Evolutionary conservation across 2,113 vertebrate species (phyloP), one percentile per base, ranked within the genome.

Genomic region (Grus americana): DNA sequence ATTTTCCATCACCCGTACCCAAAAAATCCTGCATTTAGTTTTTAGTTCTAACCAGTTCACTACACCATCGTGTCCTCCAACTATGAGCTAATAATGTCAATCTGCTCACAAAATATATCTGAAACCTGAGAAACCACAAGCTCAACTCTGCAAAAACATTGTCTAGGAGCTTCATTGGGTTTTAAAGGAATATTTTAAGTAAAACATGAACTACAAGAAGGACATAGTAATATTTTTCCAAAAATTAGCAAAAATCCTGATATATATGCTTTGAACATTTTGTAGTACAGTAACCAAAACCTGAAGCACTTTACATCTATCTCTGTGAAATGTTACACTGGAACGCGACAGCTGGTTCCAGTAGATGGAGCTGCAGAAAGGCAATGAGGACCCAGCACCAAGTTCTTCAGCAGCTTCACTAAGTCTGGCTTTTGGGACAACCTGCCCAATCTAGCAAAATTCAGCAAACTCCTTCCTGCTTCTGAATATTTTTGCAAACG

Each of bases 281-380:
- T 26, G 26, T 40, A n/a, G 22, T 3, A 63, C 27, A 46, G 44
- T n/a, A 49, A 36, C 5, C 1, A 2, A 52, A 86, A 61, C 30
- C 19, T 34, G 30, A 71, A 57, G 38, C 5, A 26, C 59, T 63
- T 40, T 1, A 23, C 11, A 27, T 24, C 16, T 54, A 27, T 24
- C 16, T 54, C 1, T 0, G 11, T 2, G 61, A 38, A 67, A 38
- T 1, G 22, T 38, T 16, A 42, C 15, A 8, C 67, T 2, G 44
- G 75, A 20, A 49, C 3, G 10, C 14, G 21, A 52, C 36, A 55
- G 86, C 36, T 27, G 61, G 76, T 27, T 93, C 93, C 96, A 95
- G 95, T 4, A 96, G 96, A 90, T 86, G 93, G 93, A 96, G 95
- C 93, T 95, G 32, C 90, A 88, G 90, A 94, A 94, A 92, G 82